Base-by-base conservation (phyloP, 2,888 invertebrate species). In the Oithona nana region DNA sequence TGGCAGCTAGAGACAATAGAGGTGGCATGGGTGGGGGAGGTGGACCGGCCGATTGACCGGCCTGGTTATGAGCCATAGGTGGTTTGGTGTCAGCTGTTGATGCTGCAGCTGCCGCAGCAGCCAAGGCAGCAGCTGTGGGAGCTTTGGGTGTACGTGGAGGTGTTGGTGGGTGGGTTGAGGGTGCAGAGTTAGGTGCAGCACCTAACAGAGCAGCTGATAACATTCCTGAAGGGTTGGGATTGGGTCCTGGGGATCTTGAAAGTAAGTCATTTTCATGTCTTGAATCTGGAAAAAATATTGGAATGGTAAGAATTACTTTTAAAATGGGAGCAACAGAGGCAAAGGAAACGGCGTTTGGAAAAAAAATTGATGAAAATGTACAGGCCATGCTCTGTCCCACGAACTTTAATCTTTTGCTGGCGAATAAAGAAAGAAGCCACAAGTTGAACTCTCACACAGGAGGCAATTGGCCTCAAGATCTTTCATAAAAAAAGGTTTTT, bases 111-210 rank as follows among this genome's bases (percentile, higher is more conserved):
- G 54, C 22, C 24, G 26, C 16, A 26, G 26, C 24, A 20, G 54
- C 54, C 16, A 16, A 16, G 20, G 26, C 13, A 24, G 20, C 26
- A 11, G 54, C 24, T 26, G 54, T 24, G 8, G 75, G 75, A 1
- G 74, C 74, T 30, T 75, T 70, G 28, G 76, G 76, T 1, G 76
- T 76, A 63, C 74, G 73, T n/a, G 76, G 76, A 2, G 76, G 76
- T 24, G 76, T 76, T 13, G 77, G 76, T 3, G 76, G 76, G 67
- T 76, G 75, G 11, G 73, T 72, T 13, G 75, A 73, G 13, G 72
- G 68, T 56, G 65, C 67, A 28, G 64, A 31, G 64, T 49, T 59
- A 64, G 63, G 29, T 65, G 64, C 61, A 66, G 57, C 24, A 64
- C 66, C 60, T 71, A 68, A 39, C 71, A 69, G 31, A 39, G 51